Conservation (phyloP, 2,113 vertebrate species). For the Chaetodon auriga region DNA sequence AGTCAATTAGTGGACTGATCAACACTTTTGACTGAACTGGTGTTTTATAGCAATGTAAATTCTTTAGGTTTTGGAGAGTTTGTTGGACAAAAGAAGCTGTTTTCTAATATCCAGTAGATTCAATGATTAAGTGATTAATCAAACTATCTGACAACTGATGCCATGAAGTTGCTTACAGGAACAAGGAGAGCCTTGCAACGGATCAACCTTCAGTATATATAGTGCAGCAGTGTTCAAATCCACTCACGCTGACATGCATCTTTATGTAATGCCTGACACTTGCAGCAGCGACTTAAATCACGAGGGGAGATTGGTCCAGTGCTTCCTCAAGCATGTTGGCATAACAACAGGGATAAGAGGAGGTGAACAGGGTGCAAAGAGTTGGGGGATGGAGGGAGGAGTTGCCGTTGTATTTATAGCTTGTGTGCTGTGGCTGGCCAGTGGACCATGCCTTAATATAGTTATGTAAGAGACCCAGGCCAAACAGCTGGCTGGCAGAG, state of each 20-base stretch:
- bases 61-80: not conserved
- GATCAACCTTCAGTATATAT: constrained; percentile 62
- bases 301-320: constrained; percentile 13
- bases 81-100: not conserved
- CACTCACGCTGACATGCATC: constrained; percentile 41
- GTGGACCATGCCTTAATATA: constrained; percentile 80
- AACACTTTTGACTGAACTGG: not conserved
- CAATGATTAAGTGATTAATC: not conserved
- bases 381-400: constrained; percentile 18
- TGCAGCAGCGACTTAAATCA: constrained; percentile 39
- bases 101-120: not conserved
- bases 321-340: constrained; percentile 40
- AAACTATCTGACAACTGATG: constrained; percentile 2
- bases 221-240: constrained; percentile 58
- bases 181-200: constrained; percentile 22
- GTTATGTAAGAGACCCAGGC: constrained; percentile 77
- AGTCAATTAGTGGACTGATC: not conserved
- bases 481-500: constrained; percentile 73
- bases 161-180: constrained; percentile 15
- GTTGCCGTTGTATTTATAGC: constrained; percentile 78
- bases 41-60: not conserved
- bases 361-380: constrained; percentile 30
- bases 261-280: constrained; percentile 41
- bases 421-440: constrained; percentile 53
- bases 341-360: constrained; percentile 52